A percentile compares a stretch with the other conserved stretches of the same genome.
phyloP scores from a whole-genome alignment of 2,113 vertebrate species.

The Rhea pennata region DNA sequence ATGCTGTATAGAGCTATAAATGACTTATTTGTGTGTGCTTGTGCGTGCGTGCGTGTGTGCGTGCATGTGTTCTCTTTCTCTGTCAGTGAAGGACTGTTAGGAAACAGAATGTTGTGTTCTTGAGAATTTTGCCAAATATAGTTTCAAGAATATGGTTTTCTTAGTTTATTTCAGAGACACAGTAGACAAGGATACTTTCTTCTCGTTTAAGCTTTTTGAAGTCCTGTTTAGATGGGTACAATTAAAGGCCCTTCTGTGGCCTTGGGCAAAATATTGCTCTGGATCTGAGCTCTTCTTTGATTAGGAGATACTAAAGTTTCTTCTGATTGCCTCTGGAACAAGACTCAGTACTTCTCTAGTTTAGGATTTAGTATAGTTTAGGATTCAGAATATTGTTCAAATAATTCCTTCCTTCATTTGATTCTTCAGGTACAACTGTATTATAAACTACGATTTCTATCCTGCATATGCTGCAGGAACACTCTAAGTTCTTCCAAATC shows the following conservation, averaged over 20 bases:
- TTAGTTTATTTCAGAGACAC: background rate
- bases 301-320: background rate
- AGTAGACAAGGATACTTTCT: background rate
- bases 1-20: rapidly evolving
- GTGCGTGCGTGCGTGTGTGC: background rate
- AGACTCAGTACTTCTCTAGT: background rate
- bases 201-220: background rate
- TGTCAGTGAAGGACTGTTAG: background rate
- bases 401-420: background rate
- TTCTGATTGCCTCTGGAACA: background rate
- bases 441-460: background rate
- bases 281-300: background rate
- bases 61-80: background rate
- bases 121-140: background rate
- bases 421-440: background rate
- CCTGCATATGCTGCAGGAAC: background rate
- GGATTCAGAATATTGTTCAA: background rate
- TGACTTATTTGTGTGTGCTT: background rate
- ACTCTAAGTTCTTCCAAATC: background rate
- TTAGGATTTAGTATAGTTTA: background rate
- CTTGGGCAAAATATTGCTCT: background rate
- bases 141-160: background rate
- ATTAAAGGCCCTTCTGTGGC: background rate
- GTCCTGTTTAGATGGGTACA: background rate
- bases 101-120: background rate